Evolutionary conservation across 2,113 vertebrate species (phyloP), one percentile per base, ranked within the genome.

Genomic region (Hydrochoerus hydrochaeris): DNA sequence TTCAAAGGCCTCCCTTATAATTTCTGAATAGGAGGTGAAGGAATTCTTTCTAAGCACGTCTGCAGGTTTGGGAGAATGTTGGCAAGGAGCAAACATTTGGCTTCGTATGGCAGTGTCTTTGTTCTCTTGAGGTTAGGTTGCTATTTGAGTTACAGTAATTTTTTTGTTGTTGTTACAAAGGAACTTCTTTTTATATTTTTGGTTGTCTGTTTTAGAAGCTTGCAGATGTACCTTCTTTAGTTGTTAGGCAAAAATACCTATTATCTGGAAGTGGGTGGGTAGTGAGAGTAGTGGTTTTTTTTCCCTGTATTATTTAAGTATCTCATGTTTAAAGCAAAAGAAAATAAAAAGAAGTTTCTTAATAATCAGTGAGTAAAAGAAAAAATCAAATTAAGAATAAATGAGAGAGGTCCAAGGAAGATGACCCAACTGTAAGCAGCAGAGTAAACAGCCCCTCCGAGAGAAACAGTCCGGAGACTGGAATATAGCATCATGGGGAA

Each of bases 191-290:
- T 97, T 85, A 3, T 49, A 52, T 81, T 90, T 92, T 24, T 88
- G 62, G 28, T 88, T 97, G 49, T 86, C 93, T 93, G 0, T 67
- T 38, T 0, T 10, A 52, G 87, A 82, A 46, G 57, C 93, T 97
- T 91, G 85, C 83, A 24, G 82, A 94, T 93, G 54, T 65, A 85
- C 9, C 24, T 73, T 22, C 0, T 22, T 12, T 88, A 87, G 58
- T 87, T 91, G 32, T 95, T 62, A 75, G 63, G 46, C 54, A 90
- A 46, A 96, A 11, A 86, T 88, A 62, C 41, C 46, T 83, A 57
- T 82, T 84, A 22, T 96, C 65, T 94, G 91, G 71, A 67, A 54
- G 87, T 84, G n/a, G 5, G 2, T 65, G 88, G 73, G 63, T 83
- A 54, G 38, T 75, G 57, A 44, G 63, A 49, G 26, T 54, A 44